Percentiles rank a stretch among this genome's conserved stretches.
These are phyloP conservation scores for Lonchura striata DNA, from an alignment of 2,113 vertebrate species.

Conservation along the genomic window DNA sequence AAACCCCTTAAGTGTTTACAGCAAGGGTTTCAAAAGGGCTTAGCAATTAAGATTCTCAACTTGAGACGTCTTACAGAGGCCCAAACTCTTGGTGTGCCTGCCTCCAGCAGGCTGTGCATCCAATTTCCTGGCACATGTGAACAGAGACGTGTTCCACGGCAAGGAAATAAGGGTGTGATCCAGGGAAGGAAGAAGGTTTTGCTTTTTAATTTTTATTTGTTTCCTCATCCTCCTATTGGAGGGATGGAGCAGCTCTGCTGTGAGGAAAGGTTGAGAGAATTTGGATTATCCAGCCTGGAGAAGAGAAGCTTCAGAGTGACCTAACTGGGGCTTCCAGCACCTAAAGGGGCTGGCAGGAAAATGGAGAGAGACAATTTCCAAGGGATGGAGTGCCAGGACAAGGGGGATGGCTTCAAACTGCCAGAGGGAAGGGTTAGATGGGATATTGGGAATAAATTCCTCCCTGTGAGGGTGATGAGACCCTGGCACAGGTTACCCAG, in stretches of 20 bases:
- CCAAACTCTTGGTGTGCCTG: not conserved
- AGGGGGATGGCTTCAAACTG: not conserved
- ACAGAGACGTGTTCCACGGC: not conserved
- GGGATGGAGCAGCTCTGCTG: not conserved
- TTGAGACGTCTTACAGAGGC: not conserved
- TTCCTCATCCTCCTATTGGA: not conserved
- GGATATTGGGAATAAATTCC: not conserved
- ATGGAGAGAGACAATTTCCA: not conserved
- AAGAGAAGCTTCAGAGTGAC: not conserved
- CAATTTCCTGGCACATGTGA: not conserved
- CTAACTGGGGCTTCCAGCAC: accelerated
- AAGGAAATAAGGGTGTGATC: not conserved
- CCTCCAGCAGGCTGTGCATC: not conserved
- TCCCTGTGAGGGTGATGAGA: not conserved
- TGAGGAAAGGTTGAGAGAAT: not conserved
- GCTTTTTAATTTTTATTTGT: not conserved
- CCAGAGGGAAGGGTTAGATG: not conserved
- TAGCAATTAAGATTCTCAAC: not conserved
- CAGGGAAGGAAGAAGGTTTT: not conserved
- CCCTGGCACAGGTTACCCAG: not conserved
- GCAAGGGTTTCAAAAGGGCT: not conserved
- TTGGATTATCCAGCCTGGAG: not conserved
- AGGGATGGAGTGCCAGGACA: not conserved
- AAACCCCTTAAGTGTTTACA: not conserved
- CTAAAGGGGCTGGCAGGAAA: not conserved